Conservation (phyloP, 2,113 vertebrate genomes). For the Peucedramus taeniatus region DNA sequence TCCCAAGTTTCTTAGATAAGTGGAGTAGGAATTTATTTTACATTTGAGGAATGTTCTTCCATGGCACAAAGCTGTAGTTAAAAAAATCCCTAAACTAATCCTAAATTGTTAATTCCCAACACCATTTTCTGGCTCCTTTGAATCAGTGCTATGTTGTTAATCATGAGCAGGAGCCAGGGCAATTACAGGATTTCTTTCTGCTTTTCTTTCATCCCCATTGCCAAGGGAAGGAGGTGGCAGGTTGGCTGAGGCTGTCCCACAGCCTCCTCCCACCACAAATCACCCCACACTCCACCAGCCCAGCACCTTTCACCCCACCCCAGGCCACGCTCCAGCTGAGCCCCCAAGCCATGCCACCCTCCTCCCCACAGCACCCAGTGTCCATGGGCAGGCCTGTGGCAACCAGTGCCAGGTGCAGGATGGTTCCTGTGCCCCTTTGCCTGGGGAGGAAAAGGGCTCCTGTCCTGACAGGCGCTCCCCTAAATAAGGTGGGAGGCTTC, state of each 20-base stretch:
- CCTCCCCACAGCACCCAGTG: rapidly evolving
- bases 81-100: background rate
- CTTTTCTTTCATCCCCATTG: background rate
- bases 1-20: background rate
- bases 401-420: background rate
- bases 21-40: background rate
- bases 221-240: background rate
- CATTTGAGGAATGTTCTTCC: background rate
- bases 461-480: rapidly evolving
- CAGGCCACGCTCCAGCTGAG: background rate
- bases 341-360: background rate
- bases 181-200: background rate
- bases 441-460: background rate
- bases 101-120: background rate
- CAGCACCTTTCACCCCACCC: background rate
- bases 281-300: background rate
- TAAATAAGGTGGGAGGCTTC: background rate
- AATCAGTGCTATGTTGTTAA: background rate
- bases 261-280: background rate
- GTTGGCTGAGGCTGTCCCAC: background rate
- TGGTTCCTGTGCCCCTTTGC: background rate
- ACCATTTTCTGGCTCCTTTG: background rate
- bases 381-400: background rate
- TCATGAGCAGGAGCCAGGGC: background rate
- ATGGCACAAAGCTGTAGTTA: background rate